Evolutionary conservation across 2,888 invertebrate species (phyloP), one percentile per base, ranked within the genome.

Genomic region (Agriopis leucophaearia): DNA sequence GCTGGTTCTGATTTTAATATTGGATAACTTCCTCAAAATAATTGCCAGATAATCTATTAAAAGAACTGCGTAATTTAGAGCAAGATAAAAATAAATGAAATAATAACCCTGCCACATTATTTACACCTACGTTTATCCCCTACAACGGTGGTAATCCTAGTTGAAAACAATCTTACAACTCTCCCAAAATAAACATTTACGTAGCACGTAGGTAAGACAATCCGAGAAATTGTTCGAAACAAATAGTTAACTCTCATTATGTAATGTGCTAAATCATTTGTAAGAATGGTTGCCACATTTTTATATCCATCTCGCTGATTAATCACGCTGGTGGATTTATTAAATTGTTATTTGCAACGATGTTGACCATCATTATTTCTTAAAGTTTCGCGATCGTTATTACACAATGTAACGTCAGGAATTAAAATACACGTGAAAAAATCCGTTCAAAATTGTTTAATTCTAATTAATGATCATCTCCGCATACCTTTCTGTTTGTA

Each of bases 251-350:
- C 69, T 70, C 59, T 54, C 68, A 71, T 73, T 71, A 64, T 62
- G 70, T 63, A 72, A 74, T 64, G 68, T 47, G 62, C 65, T 75
- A 70, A 72, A 74, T 74, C 69, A 74, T 64, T 35, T 63, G 12
- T 70, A 48, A 56, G 44, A 27, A 27, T 57, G 54, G 59, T 70
- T 55, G 66, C 63, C 64, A 67, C 66, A 64, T 63, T 71, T 64
- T 69, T 67, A 67, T 71, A 65, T 69, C 59, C 44, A 66, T 71
- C 67, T 60, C 27, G 62, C 52, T 75, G 73, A 73, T 74, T 75
- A 70, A 75, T 70, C 38, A 42, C 40, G 15, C 45, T 51, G 48
- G 63, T 40, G 57, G 67, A 67, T 69, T 74, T 71, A 71, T 71
- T 70, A 71, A 66, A 71, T 68, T 64, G 69, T 57, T 67, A 63